phyloP scores from a whole-genome alignment of 1,140 invertebrate genomes.

The Brachionus paranguensis region DNA sequence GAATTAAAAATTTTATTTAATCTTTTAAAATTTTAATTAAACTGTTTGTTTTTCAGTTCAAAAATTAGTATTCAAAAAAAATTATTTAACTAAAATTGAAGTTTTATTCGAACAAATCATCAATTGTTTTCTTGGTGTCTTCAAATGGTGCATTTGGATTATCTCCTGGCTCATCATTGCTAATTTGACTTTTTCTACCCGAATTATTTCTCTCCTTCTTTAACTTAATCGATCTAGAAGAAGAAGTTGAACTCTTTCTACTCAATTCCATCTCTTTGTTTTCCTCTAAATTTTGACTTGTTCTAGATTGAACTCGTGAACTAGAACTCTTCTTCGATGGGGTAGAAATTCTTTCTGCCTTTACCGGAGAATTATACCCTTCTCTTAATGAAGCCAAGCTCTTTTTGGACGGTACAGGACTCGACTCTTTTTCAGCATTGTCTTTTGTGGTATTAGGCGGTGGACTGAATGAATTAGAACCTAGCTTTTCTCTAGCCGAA shows the following conservation, averaged over 20 bases:
- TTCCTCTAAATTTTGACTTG: neutral
- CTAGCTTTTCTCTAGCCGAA: neutral
- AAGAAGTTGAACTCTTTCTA: neutral
- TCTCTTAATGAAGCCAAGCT: neutral
- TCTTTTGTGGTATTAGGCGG: neutral
- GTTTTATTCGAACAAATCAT: constrained; percentile 17
- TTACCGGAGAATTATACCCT: neutral
- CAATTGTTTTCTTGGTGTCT: neutral
- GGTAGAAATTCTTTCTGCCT: neutral
- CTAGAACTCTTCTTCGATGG: neutral
- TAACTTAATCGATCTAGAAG: neutral
- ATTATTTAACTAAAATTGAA: neutral
- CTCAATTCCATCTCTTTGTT: neutral
- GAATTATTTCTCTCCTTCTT: neutral
- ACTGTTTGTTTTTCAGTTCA: neutral
- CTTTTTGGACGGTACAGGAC: neutral
- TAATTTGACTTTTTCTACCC: neutral
- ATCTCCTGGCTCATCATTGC: neutral
- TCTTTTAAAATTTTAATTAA: neutral
- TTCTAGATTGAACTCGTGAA: neutral
- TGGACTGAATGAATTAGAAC: neutral
- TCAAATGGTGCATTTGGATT: neutral
- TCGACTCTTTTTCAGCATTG: neutral
- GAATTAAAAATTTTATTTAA: neutral
- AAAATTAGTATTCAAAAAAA: neutral